Conservation (phyloP, 2,888 invertebrate species). For the Drosophila koepferae region DNA sequence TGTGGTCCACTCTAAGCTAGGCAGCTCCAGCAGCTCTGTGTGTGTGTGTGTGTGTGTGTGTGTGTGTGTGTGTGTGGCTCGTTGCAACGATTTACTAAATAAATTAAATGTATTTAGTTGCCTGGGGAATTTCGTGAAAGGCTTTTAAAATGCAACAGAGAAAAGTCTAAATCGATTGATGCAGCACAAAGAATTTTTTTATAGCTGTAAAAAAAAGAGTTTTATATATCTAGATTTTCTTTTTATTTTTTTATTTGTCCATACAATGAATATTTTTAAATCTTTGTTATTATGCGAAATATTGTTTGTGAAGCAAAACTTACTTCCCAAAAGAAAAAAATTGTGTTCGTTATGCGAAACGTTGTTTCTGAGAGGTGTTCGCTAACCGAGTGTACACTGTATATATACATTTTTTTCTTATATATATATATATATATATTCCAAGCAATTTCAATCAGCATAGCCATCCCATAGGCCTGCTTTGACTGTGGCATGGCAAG, state of each 20-base stretch:
- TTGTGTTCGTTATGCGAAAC: too few relatives aligned
- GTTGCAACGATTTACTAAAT: not conserved
- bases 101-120: slow-evolving; percentile 7
- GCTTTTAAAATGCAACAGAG: not conserved
- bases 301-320: too few relatives aligned
- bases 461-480: not conserved
- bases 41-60: not conserved
- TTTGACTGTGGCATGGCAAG: not conserved
- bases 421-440: not conserved
- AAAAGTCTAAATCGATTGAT: not conserved
- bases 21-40: not conserved
- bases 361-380: too few relatives aligned
- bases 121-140: not conserved
- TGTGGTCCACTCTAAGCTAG: slow-evolving; percentile 4
- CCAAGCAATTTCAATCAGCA: not conserved
- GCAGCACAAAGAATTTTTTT: not conserved
- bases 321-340: too few relatives aligned
- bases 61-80: not conserved
- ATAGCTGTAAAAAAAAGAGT: not conserved
- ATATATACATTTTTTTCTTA: too few relatives aligned
- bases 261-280: too few relatives aligned
- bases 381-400: too few relatives aligned
- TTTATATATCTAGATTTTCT: too few relatives aligned
- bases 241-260: too few relatives aligned
- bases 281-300: too few relatives aligned